Evolutionary conservation across 2,113 vertebrate genomes (phyloP), one percentile per base, ranked within the genome.

Genomic region (Meleagris gallopavo): DNA sequence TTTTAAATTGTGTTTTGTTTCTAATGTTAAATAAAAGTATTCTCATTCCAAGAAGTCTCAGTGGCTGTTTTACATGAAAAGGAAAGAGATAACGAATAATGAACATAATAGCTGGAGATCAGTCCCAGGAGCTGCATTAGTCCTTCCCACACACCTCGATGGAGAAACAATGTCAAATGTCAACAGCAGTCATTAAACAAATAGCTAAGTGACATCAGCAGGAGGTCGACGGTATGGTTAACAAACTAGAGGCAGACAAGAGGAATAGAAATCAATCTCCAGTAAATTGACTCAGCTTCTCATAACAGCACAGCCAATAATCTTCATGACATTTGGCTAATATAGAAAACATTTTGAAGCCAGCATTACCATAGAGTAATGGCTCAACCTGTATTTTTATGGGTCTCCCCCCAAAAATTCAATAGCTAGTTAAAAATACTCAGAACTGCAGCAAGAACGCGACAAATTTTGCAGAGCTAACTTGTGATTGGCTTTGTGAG

Each of bases 401-500:
- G 46, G 25, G 40, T 54, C 30, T 65, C 2, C 14, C 15, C 58
- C 36, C 43, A 76, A 77, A 93, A 55, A 10, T 14, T 34, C 45
- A 40, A 24, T 18, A 83, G 30, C 25, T 60, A 27, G 40, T 80
- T 90, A 86, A 92, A 93, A 91, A 79, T 72, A 79, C 1, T 72
- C 14, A 19, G 41, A 94, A 66, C 13, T n/a, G 54, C 40, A 48
- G 40, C 6, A 73, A 46, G 38, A 38, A 7, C 1, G 30, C 17
- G 45, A 83, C 89, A 76, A 4, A 62, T 76, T 95, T 89, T 93
- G 41, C 74, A 92, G 41, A 83, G 77, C 41, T 45, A 75, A 61
- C 10, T 69, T 95, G 66, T 9, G 46, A 95, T 9, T 94, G 88
- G 61, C 52, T 82, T 87, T 61, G 80, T 85, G 91, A 95, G 73